A percentile compares a stretch with the other conserved stretches of the same genome.
Conservation (phyloP, 2,888 invertebrate species). For the Eupsilia transversa region DNA sequence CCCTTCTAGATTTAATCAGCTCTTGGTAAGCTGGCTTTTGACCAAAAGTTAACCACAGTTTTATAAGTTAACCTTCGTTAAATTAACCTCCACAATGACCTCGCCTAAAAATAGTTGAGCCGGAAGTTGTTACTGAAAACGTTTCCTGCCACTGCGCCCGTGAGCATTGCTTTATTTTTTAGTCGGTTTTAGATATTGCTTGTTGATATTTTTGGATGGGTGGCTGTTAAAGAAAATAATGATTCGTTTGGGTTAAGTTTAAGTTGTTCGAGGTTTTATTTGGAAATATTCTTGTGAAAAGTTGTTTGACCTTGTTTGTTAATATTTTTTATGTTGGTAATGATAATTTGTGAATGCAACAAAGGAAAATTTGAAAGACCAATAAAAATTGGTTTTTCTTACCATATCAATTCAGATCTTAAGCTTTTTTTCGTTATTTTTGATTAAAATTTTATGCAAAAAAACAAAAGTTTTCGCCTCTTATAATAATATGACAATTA, state of each 20-base stretch:
- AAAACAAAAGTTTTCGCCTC: neutral
- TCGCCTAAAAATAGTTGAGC: conserved; percentile 47
- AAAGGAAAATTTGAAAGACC: neutral
- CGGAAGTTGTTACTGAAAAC: conserved; percentile 58
- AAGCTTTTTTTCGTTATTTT: neutral
- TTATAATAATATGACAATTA: no score
- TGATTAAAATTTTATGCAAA: neutral
- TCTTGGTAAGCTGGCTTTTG: neutral
- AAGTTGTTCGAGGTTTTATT: no score
- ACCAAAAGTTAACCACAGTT: neutral
- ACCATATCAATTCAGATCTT: neutral
- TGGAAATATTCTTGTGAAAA: neutral
- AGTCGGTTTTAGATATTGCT: conserved; percentile 25
- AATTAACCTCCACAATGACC: conserved; percentile 22
- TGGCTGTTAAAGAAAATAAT: neutral
- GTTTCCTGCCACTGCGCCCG: conserved; percentile 43
- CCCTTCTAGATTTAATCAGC: neutral
- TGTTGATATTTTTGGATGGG: conserved; percentile 9
- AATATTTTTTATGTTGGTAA: no score
- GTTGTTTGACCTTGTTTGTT: neutral
- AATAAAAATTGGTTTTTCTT: no score
- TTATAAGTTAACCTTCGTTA: conserved; percentile 22
- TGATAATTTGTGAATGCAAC: no score
- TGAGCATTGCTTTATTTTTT: conserved; percentile 52
- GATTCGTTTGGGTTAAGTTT: neutral